phyloP scores from a whole-genome alignment of 2,888 invertebrate species.

The Venusia cambrica region DNA sequence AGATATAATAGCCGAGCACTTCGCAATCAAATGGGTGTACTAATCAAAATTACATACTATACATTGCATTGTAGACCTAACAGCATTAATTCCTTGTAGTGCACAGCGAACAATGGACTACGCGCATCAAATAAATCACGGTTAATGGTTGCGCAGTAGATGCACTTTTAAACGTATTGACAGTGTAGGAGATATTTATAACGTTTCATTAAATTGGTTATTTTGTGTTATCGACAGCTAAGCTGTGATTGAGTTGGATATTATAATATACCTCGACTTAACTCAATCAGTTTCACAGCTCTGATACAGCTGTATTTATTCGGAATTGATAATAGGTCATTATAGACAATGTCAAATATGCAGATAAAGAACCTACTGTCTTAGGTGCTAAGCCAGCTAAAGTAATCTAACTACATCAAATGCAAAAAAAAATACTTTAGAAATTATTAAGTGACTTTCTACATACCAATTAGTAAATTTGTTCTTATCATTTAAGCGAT shows the following conservation, averaged over 20 bases:
- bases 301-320: too few relatives aligned
- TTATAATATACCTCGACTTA: too few relatives aligned
- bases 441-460: too few relatives aligned
- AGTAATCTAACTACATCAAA: too few relatives aligned
- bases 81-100: constrained; percentile 40
- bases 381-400: too few relatives aligned
- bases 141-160: constrained; percentile 52
- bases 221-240: constrained; percentile 23
- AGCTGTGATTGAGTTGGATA: constrained; percentile 4
- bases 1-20: constrained; percentile 45
- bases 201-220: constrained; percentile 21
- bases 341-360: too few relatives aligned
- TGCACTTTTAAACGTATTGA: constrained; percentile 58
- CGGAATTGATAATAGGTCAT: too few relatives aligned
- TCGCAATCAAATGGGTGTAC: constrained; percentile 41
- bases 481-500: too few relatives aligned
- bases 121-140: constrained; percentile 54
- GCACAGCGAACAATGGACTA: constrained; percentile 56
- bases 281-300: too few relatives aligned
- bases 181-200: constrained; percentile 44
- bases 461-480: too few relatives aligned
- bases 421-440: too few relatives aligned
- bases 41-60: constrained; percentile 49
- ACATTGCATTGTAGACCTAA: constrained; percentile 45
- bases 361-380: too few relatives aligned